Evolutionary conservation across 2,888 invertebrate species (phyloP), one percentile per base, ranked within the genome.

Genomic region (Xestobium rufovillosum): DNA sequence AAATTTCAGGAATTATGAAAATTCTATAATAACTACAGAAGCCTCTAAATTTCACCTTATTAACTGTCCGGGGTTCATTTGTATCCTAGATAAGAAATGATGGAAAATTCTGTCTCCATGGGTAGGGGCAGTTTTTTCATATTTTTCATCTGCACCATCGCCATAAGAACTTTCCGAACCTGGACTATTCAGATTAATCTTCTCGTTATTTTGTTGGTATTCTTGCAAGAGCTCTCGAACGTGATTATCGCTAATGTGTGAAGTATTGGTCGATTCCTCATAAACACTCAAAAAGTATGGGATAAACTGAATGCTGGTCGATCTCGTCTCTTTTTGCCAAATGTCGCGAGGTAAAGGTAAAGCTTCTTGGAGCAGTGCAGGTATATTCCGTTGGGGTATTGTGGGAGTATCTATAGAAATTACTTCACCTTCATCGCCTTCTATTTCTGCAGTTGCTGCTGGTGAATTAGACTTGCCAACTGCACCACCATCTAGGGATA

Each of bases 71-170:
- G 88, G 87, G 69, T 83, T 84, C 31, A 70, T 67, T 45, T 82
- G 76, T 36, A 90, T 70, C 39, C 77, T 76, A 27, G 78, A 76
- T 13, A 83, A 61, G 57, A 90, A 89, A 39, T 82, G 75, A 61
- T 90, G 83, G 57, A 88, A 89, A 63, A 84, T 71, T 44, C 77
- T 69, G 61, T 91, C 90, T 0, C 89, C 90, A 57, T 91, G 90
- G 15, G 78, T 72, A 0, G 90, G 87, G 35, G 76, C 60, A 1
- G 76, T 72, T 52, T 84, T 86, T 55, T 91, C 91, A 56, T 91
- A 91, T 14, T 75, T 70, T 55, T 90, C 90, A 8, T 43, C 46
- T 14, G 15, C 23, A 8, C 43, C 51, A 10, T 40, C 47, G 3
- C 41, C 41, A 15, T 37, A 34, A 50, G 56, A 26, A 43, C 60